These are phyloP conservation scores for Sitodiplosis mosellana DNA, from an alignment of 1,140 invertebrate species.

Conservation along the genomic window DNA sequence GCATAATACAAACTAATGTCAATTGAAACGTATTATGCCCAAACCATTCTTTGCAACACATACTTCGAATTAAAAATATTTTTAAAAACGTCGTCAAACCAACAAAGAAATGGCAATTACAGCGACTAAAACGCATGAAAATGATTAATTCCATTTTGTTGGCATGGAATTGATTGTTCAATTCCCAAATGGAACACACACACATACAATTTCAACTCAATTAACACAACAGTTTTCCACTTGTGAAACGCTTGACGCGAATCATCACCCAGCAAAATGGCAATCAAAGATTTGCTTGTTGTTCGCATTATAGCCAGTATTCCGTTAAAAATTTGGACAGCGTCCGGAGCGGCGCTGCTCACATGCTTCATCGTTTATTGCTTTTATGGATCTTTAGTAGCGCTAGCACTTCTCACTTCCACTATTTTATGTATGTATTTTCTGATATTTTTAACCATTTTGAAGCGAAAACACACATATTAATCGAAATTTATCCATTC, in stretches of 20 bases:
- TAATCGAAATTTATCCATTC: slow-evolving; percentile 8
- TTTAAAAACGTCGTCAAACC: no score
- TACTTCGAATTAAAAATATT: no score
- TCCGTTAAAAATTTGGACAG: slow-evolving; percentile 31
- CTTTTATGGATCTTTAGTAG: slow-evolving; percentile 55
- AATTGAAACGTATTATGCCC: no score
- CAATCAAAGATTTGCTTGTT: not conserved
- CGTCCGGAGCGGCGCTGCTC: slow-evolving; percentile 33
- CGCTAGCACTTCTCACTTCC: slow-evolving; percentile 45
- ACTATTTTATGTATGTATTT: slow-evolving; percentile 38
- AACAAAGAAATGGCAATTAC: no score
- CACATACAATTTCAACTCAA: no score
- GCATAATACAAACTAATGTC: no score
- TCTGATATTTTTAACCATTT: slow-evolving; percentile 2
- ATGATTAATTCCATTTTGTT: no score
- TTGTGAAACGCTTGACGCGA: not conserved
- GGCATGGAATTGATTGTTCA: no score
- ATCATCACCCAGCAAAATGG: not conserved
- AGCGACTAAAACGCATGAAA: no score
- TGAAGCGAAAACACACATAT: not conserved
- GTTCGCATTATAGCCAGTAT: slow-evolving; percentile 14
- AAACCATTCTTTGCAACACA: no score
- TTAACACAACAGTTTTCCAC: not conserved
- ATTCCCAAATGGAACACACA: no score
- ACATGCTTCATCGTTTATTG: slow-evolving; percentile 60